Base-by-base conservation (phyloP, 2,797 vertebrate species). In the Schizopygopsis malacanthus region DNA sequence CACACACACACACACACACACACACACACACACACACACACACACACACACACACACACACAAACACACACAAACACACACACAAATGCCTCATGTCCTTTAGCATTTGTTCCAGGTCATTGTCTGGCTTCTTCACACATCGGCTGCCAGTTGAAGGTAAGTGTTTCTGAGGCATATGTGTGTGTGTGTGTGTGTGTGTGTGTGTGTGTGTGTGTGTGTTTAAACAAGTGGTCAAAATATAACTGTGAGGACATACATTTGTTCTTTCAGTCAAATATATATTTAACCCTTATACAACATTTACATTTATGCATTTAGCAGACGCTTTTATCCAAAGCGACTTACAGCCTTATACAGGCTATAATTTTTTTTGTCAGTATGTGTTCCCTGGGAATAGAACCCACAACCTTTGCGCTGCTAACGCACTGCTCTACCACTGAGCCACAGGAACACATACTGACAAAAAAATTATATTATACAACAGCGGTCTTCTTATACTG, bases 101-200 rank as follows among this genome's bases (percentile, higher is more conserved):
- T 5, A 77, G 79, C 85, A 82, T 84, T 79, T 82, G 79, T 87
- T 90, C 83, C 86, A 88, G 87, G 81, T 78, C 50, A 87, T 15
- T 75, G 59, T 43, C 77, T n/a, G 65, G 76, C 25, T 81, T 83
- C 76, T 82, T 80, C 39, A 63, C 65, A n/a, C 78, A 16, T 25
- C 52, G 59, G 33, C 81, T 63, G 52, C 47, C 47, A 80, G 39
- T 20, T 33, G 75, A 41, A 39, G 61, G 39, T 45, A 71, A 63
- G 70, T 33, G 25, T 73, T 81, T 81, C 15, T 54, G 67, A 85
- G 5, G 54, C 25, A 3, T 54, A 56, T 8, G 4, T 73, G 37
- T 73, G 7, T 56, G n/a, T 39, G 59, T 67, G 43, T 81, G 54
- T 67, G 65, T 59, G 56, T 52, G 52, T 20, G 52, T 54, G 52